phyloP scores from a whole-genome alignment of 2,797 vertebrate species.

The Streptopelia turtur region DNA sequence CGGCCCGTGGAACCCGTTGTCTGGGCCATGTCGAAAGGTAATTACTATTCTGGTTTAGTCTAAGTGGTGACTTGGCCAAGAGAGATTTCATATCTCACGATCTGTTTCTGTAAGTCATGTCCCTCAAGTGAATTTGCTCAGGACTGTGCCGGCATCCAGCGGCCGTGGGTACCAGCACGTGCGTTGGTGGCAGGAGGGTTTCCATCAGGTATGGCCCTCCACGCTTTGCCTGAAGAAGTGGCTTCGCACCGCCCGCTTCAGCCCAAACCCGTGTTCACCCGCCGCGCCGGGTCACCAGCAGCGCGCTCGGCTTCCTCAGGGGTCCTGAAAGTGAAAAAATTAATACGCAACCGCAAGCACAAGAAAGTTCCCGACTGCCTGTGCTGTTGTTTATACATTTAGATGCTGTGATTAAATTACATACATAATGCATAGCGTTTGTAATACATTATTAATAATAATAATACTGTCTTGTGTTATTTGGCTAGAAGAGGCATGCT shows the following conservation, averaged over 20 bases:
- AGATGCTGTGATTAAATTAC: constrained; percentile 65
- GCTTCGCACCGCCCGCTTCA: neutral
- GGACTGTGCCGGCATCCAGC: neutral
- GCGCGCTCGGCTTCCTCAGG: neutral
- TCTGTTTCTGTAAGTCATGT: neutral
- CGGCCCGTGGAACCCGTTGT: too few relatives aligned
- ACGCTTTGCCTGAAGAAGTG: neutral
- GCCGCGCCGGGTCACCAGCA: neutral
- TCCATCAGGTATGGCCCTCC: neutral
- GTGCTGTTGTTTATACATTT: constrained; percentile 33
- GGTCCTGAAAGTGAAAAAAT: neutral
- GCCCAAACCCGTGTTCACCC: neutral
- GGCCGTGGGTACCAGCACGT: neutral
- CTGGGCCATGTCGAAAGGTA: neutral
- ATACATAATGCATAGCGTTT: constrained; percentile 47
- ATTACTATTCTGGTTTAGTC: neutral
- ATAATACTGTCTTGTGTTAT: constrained; percentile 13
- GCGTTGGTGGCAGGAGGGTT: neutral
- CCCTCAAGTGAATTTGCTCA: neutral
- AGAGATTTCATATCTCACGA: neutral
- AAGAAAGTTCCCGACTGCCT: neutral
- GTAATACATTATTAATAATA: constrained; percentile 49
- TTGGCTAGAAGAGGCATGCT: constrained; percentile 35
- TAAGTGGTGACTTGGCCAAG: neutral
- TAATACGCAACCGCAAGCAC: neutral